phyloP scores from a whole-genome alignment of 2,113 vertebrate genomes.

The Galeopterus variegatus region DNA sequence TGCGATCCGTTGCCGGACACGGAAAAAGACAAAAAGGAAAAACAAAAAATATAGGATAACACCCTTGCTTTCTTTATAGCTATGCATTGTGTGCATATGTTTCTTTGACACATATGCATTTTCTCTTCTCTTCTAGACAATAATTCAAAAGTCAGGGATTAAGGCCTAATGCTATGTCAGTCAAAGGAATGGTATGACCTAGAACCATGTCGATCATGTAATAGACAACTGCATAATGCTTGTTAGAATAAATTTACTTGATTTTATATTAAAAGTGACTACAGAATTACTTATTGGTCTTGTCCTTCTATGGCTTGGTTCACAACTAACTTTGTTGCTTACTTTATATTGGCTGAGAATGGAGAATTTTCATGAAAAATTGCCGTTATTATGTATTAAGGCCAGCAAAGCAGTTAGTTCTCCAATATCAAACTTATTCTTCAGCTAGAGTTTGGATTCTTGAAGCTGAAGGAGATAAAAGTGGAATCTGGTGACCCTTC shows the following conservation, averaged over 20 bases:
- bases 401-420: neutral
- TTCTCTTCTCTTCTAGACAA: neutral
- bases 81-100: neutral
- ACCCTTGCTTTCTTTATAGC: neutral
- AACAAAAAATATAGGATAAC: neutral
- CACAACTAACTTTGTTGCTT: neutral
- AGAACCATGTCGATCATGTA: neutral
- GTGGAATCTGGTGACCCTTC: rapidly evolving
- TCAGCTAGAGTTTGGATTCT: neutral
- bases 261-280: neutral
- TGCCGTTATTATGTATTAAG: rapidly evolving
- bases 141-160: neutral
- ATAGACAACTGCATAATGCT: neutral
- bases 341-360: neutral
- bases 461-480: neutral
- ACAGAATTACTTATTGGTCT: neutral
- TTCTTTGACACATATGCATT: neutral
- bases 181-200: neutral
- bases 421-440: rapidly evolving
- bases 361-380: neutral
- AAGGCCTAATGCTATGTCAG: neutral
- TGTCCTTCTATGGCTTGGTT: neutral
- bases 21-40: too few relatives aligned
- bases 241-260: neutral
- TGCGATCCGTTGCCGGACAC: too few relatives aligned